A percentile compares a stretch with the other conserved stretches of the same genome.
phyloP scores from a whole-genome alignment of 2,888 invertebrate species.

The Venusia cambrica region DNA sequence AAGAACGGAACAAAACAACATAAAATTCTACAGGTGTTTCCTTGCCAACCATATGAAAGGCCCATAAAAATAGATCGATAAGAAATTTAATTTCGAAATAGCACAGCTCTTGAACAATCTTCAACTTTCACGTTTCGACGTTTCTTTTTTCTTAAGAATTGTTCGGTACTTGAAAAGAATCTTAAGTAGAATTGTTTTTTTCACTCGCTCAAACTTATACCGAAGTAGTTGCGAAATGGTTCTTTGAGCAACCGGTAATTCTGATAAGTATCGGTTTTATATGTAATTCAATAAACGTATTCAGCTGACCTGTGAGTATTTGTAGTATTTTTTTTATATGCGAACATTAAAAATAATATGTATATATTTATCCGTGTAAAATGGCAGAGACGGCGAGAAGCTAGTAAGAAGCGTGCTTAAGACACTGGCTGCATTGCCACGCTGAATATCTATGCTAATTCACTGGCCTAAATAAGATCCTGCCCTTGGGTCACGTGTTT shows the following conservation, averaged over 20 bases:
- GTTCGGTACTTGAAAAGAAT: constrained; percentile 25
- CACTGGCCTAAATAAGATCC: too few relatives aligned
- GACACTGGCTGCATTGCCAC: too few relatives aligned
- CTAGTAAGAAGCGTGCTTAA: too few relatives aligned
- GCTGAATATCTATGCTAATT: too few relatives aligned
- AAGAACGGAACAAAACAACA: background rate
- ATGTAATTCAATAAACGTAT: too few relatives aligned
- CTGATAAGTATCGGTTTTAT: too few relatives aligned
- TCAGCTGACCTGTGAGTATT: too few relatives aligned
- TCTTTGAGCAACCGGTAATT: constrained; percentile 4
- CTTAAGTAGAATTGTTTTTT: constrained; percentile 23
- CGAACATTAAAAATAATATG: too few relatives aligned
- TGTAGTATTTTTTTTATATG: too few relatives aligned
- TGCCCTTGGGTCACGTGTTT: too few relatives aligned
- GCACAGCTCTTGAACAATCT: constrained; percentile 17
- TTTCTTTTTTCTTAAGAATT: constrained; percentile 22
- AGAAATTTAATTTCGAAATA: constrained; percentile 25
- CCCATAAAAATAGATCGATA: constrained; percentile 17
- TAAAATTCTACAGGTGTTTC: constrained; percentile 1
- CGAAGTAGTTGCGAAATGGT: constrained; percentile 9
- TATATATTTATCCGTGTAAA: too few relatives aligned
- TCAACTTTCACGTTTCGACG: constrained; percentile 20
- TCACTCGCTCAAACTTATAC: constrained; percentile 13
- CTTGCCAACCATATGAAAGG: background rate
- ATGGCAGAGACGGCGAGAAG: too few relatives aligned